Percentiles rank a stretch among this genome's conserved stretches.
These are phyloP conservation scores for Cottus gobio DNA, from an alignment of 2,113 vertebrate species.

Conservation along the genomic window DNA sequence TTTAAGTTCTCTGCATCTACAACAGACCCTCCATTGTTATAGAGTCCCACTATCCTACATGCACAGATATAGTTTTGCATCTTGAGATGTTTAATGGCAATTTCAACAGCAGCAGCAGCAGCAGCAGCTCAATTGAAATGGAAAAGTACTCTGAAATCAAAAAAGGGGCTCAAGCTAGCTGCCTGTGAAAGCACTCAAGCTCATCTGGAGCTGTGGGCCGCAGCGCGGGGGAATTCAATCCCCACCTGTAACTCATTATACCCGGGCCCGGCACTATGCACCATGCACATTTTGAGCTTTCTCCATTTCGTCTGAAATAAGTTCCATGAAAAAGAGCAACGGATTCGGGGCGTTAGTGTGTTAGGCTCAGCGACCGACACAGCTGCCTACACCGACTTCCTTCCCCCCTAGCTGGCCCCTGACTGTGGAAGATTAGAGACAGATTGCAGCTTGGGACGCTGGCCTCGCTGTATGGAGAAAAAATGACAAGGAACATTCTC, in stretches of 20 bases:
- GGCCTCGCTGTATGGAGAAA: constrained; percentile 58
- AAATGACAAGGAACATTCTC: constrained; percentile 65
- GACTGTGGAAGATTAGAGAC: constrained; percentile 75
- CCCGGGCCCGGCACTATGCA: constrained; percentile 54
- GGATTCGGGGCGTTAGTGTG: constrained; percentile 66
- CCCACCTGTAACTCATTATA: constrained; percentile 81
- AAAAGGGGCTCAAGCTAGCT: constrained; percentile 52
- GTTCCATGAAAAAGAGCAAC: constrained; percentile 69
- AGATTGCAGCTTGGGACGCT: constrained; percentile 68
- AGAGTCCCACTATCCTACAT: constrained; percentile 18
- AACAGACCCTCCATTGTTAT: constrained; percentile 45
- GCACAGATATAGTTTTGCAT: constrained; percentile 55
- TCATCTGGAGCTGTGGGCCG: constrained; percentile 75
- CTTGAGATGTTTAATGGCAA: constrained; percentile 64
- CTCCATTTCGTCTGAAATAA: constrained; percentile 75
- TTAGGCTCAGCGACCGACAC: constrained; percentile 52
- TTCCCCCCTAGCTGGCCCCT: constrained; percentile 54
- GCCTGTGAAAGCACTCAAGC: constrained; percentile 73
- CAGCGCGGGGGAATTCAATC: constrained; percentile 63
- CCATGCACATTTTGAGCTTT: constrained; percentile 77
- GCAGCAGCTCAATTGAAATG: constrained; percentile 68
- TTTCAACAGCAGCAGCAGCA: constrained; percentile 57
- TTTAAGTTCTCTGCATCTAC: not conserved
- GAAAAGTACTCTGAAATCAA: constrained; percentile 73
- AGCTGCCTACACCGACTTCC: constrained; percentile 67